Conservation (phyloP, 1,140 invertebrate genomes). For the Brachionus plicatilis region DNA sequence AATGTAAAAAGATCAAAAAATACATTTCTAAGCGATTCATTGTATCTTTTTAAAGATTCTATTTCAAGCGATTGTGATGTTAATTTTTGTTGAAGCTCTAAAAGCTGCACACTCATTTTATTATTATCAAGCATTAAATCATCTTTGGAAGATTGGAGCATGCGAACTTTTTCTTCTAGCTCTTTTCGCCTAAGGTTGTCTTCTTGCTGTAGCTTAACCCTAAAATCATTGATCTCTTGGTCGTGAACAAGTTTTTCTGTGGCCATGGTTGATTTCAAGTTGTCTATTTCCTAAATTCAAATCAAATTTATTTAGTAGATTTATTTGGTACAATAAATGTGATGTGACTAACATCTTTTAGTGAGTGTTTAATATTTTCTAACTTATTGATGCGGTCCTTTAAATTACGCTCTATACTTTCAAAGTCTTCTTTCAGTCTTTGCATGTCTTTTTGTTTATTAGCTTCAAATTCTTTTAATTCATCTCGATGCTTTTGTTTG, state of each 20-base stretch:
- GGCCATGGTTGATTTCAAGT: not conserved
- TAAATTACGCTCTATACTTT: conserved; percentile 48
- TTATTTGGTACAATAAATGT: not conserved
- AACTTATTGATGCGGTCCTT: conserved; percentile 46
- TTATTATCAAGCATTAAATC: not conserved
- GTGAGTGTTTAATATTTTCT: conserved; percentile 13
- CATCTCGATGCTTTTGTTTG: conserved; percentile 30
- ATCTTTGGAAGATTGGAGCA: conserved; percentile 9
- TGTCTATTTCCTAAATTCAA: conserved; percentile 2
- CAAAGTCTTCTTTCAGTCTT: conserved; percentile 46
- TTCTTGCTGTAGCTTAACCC: not conserved
- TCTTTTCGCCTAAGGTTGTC: conserved; percentile 10
- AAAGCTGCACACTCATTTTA: conserved; percentile 11
- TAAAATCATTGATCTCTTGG: conserved; percentile 17
- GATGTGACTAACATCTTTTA: not conserved
- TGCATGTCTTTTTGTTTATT: conserved; percentile 34
- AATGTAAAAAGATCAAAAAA: not conserved
- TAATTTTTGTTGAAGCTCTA: conserved; percentile 32
- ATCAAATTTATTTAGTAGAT: too few species aligned
- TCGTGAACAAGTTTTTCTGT: conserved; percentile 35
- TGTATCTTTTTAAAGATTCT: conserved; percentile 32
- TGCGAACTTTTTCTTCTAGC: not conserved
- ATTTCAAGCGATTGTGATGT: conserved; percentile 23
- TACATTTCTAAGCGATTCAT: conserved; percentile 25
- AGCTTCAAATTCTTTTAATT: conserved; percentile 21